Percentiles rank a stretch among this genome's conserved stretches.
Evolutionary conservation across 2,113 vertebrate genomes (phyloP).

Genomic region (Cheirogaleus medius): DNA sequence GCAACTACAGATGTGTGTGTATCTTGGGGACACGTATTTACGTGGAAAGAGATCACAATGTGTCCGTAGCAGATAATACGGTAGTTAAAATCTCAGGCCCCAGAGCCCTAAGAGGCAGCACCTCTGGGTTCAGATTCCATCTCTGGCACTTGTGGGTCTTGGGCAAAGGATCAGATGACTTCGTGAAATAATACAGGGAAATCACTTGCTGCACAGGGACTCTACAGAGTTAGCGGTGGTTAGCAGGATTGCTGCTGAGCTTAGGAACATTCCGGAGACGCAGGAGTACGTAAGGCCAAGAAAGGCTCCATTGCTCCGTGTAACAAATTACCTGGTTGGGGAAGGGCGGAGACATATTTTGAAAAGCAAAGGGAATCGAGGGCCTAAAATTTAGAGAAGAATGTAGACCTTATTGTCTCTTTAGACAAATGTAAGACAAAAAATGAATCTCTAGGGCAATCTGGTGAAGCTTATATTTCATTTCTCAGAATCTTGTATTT

Average conservation of each 20-base stretch:
- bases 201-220: background rate
- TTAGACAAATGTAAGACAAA: background rate
- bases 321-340: background rate
- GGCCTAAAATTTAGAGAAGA: background rate
- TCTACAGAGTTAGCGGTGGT: accelerated
- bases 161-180: accelerated
- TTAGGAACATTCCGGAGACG: background rate
- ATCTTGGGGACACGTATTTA: background rate
- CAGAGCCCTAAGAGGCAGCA: too few species aligned
- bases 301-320: background rate
- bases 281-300: accelerated
- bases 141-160: background rate
- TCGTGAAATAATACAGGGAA: accelerated
- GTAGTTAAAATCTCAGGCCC: background rate
- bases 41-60: background rate
- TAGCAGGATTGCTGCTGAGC: accelerated
- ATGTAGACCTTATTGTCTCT: background rate
- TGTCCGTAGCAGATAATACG: accelerated
- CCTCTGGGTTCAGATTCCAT: background rate
- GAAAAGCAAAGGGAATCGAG: background rate
- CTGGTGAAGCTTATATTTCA: background rate
- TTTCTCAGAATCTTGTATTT: background rate
- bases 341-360: background rate
- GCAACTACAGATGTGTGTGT: background rate
- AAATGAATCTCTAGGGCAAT: background rate